Evolutionary conservation across 2,797 vertebrate genomes (phyloP).

Genomic region (Diceros bicornis): DNA sequence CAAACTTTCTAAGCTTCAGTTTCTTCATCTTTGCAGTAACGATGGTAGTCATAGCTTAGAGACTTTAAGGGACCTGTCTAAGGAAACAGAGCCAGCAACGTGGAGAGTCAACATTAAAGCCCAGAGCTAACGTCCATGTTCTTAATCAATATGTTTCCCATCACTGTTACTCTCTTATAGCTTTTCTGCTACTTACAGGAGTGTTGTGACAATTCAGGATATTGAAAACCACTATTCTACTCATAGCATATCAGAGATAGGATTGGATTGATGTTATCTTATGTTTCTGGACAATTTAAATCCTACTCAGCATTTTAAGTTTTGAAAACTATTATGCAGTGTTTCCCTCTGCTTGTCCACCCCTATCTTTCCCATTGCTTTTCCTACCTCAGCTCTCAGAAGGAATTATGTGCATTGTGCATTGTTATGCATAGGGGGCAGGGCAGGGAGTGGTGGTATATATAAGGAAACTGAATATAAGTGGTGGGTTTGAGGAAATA

Average conservation of each 20-base stretch:
- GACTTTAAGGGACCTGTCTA: neutral
- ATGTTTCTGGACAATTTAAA: neutral
- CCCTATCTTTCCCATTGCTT: neutral
- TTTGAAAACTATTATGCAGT: neutral
- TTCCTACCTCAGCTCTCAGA: neutral
- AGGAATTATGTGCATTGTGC: neutral
- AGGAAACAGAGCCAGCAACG: neutral
- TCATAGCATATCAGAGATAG: neutral
- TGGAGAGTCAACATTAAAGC: neutral
- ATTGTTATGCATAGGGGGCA: rapidly evolving
- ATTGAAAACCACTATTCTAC: neutral
- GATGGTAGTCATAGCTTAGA: neutral
- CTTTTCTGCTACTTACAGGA: neutral
- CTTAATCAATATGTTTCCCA: neutral
- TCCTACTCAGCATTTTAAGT: neutral
- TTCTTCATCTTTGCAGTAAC: neutral
- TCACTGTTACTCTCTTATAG: neutral
- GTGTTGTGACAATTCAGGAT: neutral
- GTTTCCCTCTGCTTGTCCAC: neutral
- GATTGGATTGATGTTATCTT: neutral
- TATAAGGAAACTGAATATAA: neutral
- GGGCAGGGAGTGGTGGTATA: neutral
- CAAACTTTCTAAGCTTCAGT: neutral
- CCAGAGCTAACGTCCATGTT: neutral
- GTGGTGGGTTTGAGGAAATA: neutral